Conservation (phyloP, 2,888 invertebrate genomes). For the Idaea aversata region DNA sequence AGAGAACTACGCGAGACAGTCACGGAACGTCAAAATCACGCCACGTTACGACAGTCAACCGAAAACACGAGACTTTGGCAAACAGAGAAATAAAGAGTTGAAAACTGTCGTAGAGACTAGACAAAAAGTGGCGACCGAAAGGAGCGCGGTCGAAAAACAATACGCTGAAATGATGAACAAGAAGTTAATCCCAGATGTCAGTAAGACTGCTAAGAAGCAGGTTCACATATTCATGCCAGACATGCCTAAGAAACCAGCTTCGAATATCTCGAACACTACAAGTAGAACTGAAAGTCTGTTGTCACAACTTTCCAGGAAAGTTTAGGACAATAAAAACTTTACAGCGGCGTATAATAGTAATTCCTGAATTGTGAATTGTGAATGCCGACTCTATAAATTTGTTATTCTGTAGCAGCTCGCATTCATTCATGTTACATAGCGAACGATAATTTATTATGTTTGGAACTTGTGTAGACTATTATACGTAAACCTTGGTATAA, state of each 20-base stretch:
- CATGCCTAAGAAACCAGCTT: constrained; percentile 72
- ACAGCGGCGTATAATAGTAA: not conserved
- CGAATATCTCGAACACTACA: constrained; percentile 49
- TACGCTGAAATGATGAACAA: constrained; percentile 68
- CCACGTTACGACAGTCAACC: constrained; percentile 48
- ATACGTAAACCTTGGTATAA: not conserved
- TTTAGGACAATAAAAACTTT: constrained; percentile 35
- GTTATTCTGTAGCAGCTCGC: constrained; percentile 5
- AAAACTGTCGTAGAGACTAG: constrained; percentile 58
- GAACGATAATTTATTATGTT: constrained; percentile 17
- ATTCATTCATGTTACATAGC: constrained; percentile 17
- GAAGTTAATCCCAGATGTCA: constrained; percentile 65
- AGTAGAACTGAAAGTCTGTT: constrained; percentile 61
- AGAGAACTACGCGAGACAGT: constrained; percentile 75
- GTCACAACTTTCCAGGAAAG: constrained; percentile 47
- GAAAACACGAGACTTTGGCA: constrained; percentile 51
- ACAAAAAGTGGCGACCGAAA: constrained; percentile 61
- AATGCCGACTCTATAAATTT: constrained; percentile 9
- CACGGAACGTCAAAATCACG: constrained; percentile 68
- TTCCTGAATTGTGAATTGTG: not conserved
- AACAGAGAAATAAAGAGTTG: constrained; percentile 56
- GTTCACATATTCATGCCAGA: constrained; percentile 88
- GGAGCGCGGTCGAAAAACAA: constrained; percentile 64
- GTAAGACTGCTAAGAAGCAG: constrained; percentile 79
- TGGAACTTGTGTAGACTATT: constrained; percentile 7